Conservation (phyloP, 1,140 invertebrate species). For the Brachionus koreanus region DNA sequence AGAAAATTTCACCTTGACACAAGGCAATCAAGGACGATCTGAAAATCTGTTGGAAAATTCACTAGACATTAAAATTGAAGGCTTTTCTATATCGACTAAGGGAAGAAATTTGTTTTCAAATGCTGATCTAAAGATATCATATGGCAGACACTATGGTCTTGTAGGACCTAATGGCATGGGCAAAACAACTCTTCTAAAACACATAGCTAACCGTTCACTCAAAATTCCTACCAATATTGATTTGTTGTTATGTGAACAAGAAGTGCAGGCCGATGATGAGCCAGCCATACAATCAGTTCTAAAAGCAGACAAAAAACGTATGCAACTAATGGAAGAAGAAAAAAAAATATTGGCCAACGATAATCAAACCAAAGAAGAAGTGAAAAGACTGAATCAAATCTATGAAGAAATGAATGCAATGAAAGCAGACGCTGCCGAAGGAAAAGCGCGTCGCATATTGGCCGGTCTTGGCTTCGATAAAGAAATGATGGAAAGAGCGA, state of each 20-base stretch:
- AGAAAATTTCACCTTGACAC: constrained; percentile 89
- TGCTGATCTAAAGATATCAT: constrained; percentile 86
- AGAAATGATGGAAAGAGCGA: constrained; percentile 87
- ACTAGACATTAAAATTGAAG: constrained; percentile 93
- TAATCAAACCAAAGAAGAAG: constrained; percentile 63
- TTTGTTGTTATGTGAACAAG: constrained; percentile 96
- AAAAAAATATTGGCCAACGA: constrained; percentile 68
- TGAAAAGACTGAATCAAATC: constrained; percentile 76
- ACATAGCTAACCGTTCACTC: constrained; percentile 80
- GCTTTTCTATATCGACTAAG: constrained; percentile 93
- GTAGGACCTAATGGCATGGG: constrained; percentile 95
- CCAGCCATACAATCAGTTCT: constrained; percentile 86
- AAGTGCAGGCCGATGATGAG: constrained; percentile 86
- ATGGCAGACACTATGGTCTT: constrained; percentile 88
- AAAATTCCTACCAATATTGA: constrained; percentile 93
- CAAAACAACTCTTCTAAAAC: constrained; percentile 93
- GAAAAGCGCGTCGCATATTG: constrained; percentile 84
- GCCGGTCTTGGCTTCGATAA: constrained; percentile 91
- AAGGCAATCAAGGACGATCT: constrained; percentile 75
- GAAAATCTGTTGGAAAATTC: constrained; percentile 82
- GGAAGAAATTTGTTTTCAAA: constrained; percentile 97
- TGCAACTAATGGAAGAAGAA: constrained; percentile 75
- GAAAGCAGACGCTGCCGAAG: constrained; percentile 91
- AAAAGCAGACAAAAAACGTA: constrained; percentile 83
- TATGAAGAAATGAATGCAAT: constrained; percentile 93